A percentile compares a stretch with the other conserved stretches of the same genome.
These are phyloP conservation scores for Teleogryllus oceanicus DNA, from an alignment of 2,888 invertebrate species.

Conservation along the genomic window DNA sequence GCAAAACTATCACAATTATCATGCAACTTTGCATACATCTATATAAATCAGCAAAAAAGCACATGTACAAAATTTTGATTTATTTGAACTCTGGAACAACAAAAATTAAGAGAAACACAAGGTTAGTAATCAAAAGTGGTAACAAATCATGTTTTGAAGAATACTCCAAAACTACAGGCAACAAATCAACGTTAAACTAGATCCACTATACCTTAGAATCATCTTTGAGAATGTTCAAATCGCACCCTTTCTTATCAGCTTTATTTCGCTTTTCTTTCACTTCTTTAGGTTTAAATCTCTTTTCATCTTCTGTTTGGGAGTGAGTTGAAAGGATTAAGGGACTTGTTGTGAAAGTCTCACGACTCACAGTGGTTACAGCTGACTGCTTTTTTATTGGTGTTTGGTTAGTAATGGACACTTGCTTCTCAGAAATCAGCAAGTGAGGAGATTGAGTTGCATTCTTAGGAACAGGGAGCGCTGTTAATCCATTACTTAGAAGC, in stretches of 20 bases:
- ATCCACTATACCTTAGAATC: slow-evolving; percentile 34
- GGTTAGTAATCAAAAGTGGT: not conserved
- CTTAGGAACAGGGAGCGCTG: slow-evolving; percentile 11
- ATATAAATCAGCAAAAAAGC: too few species aligned
- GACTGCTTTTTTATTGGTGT: not conserved
- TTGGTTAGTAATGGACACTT: not conserved
- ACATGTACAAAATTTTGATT: too few species aligned
- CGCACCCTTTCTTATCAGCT: slow-evolving; percentile 45
- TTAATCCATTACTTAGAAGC: slow-evolving; percentile 37
- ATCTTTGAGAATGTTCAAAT: slow-evolving; percentile 39
- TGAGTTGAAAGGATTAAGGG: slow-evolving; percentile 2
- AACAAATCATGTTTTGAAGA: not conserved
- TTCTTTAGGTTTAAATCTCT: slow-evolving; percentile 44
- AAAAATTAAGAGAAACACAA: not conserved
- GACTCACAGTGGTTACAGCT: not conserved
- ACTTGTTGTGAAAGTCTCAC: not conserved
- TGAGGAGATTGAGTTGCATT: not conserved
- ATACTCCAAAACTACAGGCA: not conserved
- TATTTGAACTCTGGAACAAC: not conserved
- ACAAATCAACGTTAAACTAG: not conserved
- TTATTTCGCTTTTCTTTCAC: slow-evolving; percentile 48
- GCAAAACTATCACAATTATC: too few species aligned
- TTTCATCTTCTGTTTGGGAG: slow-evolving; percentile 32
- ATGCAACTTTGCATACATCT: too few species aligned
- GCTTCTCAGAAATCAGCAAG: not conserved